Evolutionary conservation across 2,888 invertebrate species (phyloP).

Genomic region (Heliconius ismenius): DNA sequence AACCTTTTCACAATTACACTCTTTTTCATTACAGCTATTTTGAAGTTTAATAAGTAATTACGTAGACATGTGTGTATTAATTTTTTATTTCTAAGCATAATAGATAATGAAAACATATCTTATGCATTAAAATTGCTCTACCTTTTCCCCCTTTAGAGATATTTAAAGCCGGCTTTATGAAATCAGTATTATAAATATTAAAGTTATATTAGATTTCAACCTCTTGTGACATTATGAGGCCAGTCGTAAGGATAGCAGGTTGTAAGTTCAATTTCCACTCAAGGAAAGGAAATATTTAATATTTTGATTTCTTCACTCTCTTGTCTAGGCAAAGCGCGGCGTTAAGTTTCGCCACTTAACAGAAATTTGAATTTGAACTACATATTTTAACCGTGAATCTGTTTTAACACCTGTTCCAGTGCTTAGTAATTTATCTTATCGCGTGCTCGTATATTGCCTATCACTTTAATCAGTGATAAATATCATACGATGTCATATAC

Average conservation of each 20-base stretch:
- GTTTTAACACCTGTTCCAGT: not conserved
- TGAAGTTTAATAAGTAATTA: not conserved
- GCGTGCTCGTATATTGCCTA: not conserved
- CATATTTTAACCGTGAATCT: not conserved
- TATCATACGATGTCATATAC: conserved; percentile 26
- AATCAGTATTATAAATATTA: too few relatives aligned
- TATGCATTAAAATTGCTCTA: too few relatives aligned
- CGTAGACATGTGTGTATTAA: not conserved
- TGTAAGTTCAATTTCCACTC: too few relatives aligned
- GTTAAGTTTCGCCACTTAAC: not conserved
- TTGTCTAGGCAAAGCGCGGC: too few relatives aligned
- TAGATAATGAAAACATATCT: too few relatives aligned
- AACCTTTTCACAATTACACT: conserved; percentile 3
- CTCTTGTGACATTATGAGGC: not conserved
- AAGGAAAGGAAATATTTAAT: too few relatives aligned
- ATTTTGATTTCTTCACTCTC: too few relatives aligned
- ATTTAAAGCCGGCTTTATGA: too few relatives aligned
- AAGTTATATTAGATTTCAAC: not conserved
- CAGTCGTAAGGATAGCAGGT: too few relatives aligned
- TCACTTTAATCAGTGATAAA: conserved; percentile 23
- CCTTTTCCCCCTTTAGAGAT: too few relatives aligned
- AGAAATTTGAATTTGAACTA: too few relatives aligned
- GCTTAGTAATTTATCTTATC: conserved; percentile 33
- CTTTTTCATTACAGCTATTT: not conserved
- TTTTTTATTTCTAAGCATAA: too few relatives aligned